Evolutionary conservation across 2,888 invertebrate species (phyloP), one percentile per base, ranked within the genome.

Genomic region (Calliphora vomitoria): DNA sequence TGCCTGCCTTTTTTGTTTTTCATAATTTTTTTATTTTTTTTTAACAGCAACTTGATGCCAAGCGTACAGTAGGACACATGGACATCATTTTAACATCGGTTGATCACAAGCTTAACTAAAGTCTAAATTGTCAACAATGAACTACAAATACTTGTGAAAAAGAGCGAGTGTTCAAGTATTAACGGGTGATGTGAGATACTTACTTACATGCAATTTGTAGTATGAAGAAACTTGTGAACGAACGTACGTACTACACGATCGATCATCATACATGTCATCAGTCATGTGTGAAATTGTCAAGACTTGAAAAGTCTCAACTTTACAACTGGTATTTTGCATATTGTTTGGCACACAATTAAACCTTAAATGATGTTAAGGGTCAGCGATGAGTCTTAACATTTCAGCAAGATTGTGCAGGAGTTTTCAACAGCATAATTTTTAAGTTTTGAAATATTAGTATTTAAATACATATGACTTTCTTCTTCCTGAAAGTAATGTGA

Each of bases 251-350:
- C 31, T 62, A 86, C 78, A 75, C 85, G 82, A 76, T 86, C 85
- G 83, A 82, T 85, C 85, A 83, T 82, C 85, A 81, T 71, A 81
- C 82, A 82, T 90, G 90, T 91, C 91, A 90, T 89, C 91, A 90
- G 89, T 92, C 91, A 92, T 91, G 93, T 92, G 92, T 91, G 90
- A 93, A 93, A 93, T 93, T 91, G 91, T 90, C 92, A 90, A 90
- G 92, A 92, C 92, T 91, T 92, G 91, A 90, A 91, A 90, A 92
- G 92, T 91, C 90, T 90, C 90, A 90, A 90, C 92, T 91, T 91
- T 90, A 91, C 91, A 89, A 89, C 90, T 88, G 88, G 86, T 76
- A 86, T 81, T 81, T 83, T 78, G 78, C 76, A 71, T 71, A 53
- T 75, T 55, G 47, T 60, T 85, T 85, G 50, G 74, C 80, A 69